Evolutionary conservation across 1,140 invertebrate species (phyloP).

Genomic region (Teleogryllus occipitalis): DNA sequence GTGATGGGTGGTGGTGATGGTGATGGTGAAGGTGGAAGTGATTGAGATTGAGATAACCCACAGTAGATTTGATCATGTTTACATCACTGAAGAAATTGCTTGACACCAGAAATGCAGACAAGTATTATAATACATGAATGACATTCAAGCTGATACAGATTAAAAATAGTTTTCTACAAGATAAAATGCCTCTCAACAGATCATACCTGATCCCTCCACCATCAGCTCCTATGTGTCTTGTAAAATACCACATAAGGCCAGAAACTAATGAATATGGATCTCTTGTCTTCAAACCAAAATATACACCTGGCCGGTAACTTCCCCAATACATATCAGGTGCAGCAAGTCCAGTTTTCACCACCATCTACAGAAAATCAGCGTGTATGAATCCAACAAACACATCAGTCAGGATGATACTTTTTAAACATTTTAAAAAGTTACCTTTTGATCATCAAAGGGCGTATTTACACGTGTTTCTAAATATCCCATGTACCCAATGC

Average conservation of each 20-base stretch:
- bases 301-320: constrained; percentile 77
- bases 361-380: constrained; percentile 42
- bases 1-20: no score
- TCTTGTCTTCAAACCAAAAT: constrained; percentile 84
- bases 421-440: constrained; percentile 31
- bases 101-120: no score
- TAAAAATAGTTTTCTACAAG: no score
- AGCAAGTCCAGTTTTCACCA: constrained; percentile 55
- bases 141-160: no score
- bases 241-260: constrained; percentile 95
- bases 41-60: no score
- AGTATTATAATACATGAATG: no score
- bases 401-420: neutral
- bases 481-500: constrained; percentile 71
- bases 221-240: constrained; percentile 51
- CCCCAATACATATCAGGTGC: constrained; percentile 86
- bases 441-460: constrained; percentile 67
- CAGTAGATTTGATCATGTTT: no score
- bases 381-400: neutral
- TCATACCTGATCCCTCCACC: constrained; percentile 58
- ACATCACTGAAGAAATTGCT: no score
- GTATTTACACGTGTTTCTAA: constrained; percentile 82
- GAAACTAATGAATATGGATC: constrained; percentile 79
- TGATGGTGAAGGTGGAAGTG: no score
- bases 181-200: no score